Conservation (phyloP, 2,113 vertebrate species). For the Lepidiolamprologus cunningtoni region DNA sequence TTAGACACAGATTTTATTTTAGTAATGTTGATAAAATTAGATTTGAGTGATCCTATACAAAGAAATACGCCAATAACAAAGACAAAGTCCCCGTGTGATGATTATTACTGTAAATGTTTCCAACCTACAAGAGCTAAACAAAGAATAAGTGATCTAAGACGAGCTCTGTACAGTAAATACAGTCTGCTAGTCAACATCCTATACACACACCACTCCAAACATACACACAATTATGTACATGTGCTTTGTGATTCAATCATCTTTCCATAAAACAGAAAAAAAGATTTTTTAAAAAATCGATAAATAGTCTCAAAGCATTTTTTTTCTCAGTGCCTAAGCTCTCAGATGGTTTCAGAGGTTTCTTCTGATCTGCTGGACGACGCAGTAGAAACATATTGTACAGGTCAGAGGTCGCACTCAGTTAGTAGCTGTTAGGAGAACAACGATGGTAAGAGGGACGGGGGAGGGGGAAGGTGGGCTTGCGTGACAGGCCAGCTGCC, state of each 20-base stretch:
- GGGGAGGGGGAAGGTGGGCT: not conserved
- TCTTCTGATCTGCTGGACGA: not conserved
- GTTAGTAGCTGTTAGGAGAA: not conserved
- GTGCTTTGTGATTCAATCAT: conserved; percentile 46
- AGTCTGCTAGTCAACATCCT: conserved; percentile 34
- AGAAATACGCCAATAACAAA: conserved; percentile 36
- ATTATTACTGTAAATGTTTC: conserved; percentile 17
- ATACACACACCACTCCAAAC: conserved; percentile 47
- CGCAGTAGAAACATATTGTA: conserved; percentile 4
- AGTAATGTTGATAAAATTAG: conserved; percentile 51
- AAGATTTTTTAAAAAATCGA: conserved; percentile 41
- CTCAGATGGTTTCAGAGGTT: not conserved
- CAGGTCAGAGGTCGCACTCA: conserved; percentile 16
- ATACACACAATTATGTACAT: conserved; percentile 59
- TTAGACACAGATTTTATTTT: conserved; percentile 54
- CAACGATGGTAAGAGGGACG: not conserved
- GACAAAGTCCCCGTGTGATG: not conserved
- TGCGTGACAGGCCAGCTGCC: conserved; percentile 62
- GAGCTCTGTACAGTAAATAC: conserved; percentile 51
- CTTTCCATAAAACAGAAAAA: conserved; percentile 37
- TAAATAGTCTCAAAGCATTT: conserved; percentile 49
- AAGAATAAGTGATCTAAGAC: conserved; percentile 24
- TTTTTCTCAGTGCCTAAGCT: conserved; percentile 43
- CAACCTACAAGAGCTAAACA: conserved; percentile 38
- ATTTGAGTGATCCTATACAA: conserved; percentile 39